phyloP scores from a whole-genome alignment of 2,888 invertebrate species.

The Drosophila infuscata region DNA sequence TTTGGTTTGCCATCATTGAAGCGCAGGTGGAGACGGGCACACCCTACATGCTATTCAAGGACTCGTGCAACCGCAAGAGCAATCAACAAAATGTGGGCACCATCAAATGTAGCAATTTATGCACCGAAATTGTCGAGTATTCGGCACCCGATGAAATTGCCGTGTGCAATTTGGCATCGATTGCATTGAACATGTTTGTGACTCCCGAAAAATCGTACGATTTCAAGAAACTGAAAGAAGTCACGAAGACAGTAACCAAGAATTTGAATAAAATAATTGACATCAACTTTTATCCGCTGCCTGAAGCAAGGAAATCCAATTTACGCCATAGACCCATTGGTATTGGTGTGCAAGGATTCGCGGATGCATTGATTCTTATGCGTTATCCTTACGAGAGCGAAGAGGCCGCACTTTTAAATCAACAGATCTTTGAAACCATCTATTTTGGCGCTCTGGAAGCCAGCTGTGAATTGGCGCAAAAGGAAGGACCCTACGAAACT shows the following conservation, averaged over 20 bases:
- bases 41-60: constrained; percentile 98
- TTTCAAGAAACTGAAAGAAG: constrained; percentile 93
- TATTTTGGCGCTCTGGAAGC: constrained; percentile 99
- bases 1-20: constrained; percentile 98
- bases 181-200: constrained; percentile 98
- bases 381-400: constrained; percentile 96
- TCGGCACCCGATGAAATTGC: constrained; percentile 96
- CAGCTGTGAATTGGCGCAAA: constrained; percentile 96
- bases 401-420: constrained; percentile 94
- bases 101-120: constrained; percentile 98
- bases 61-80: constrained; percentile 97
- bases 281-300: constrained; percentile 97
- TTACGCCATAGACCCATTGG: constrained; percentile 93
- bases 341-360: constrained; percentile 98
- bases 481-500: constrained; percentile 94
- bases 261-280: constrained; percentile 99
- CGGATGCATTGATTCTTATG: constrained; percentile 98
- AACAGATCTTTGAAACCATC: constrained; percentile 98
- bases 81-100: constrained; percentile 99
- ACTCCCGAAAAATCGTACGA: constrained; percentile 91
- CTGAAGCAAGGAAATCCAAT: constrained; percentile 95
- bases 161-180: constrained; percentile 98
- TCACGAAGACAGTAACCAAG: constrained; percentile 94
- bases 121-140: constrained; percentile 99
- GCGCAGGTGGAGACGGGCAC: constrained; percentile 99